Evolutionary conservation across 2,888 invertebrate species (phyloP), one percentile per base, ranked within the genome.

Genomic region (Stenotaenia linearis): DNA sequence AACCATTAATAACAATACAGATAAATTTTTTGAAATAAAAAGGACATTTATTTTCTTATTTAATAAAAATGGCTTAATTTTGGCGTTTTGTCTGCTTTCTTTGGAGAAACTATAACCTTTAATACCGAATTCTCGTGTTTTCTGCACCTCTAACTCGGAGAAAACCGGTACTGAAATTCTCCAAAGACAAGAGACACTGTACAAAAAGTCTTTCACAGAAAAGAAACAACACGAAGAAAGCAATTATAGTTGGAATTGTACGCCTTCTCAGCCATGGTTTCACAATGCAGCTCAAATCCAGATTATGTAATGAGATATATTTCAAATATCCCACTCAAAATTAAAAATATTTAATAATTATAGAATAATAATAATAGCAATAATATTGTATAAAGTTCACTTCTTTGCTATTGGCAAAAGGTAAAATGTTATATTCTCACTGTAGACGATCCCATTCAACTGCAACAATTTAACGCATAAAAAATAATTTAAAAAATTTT

Each of bases 41-140:
- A 37, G 79, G 40, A 80, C 80, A 80, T 79, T 80, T 80, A 80
- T 80, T 80, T 76, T 79, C 77, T 80, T 30, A 78, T 79, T 80
- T 80, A 80, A 79, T 80, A 80, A 80, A 80, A 80, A 80, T 79
- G 79, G 79, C 79, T 77, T 79, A 40, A 79, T 78, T 61, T 77
- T 75, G 77, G 56, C 77, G 37, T 45, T 45, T 75, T 76, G 75
- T 80, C 80, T 80, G 78, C 35, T 75, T 80, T 79, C 80, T 79
- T 79, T 79, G 79, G 79, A 79, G 79, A 45, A 78, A 50, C 21
- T 15, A 35, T n/a, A 75, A 35, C 23, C 32, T 7, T 30, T 77
- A 56, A 50, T 56, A 40, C 28, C 40, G 40, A 6, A 4, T 77
- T 77, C 28, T 45, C 40, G 12, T 28, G 37, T n/a, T 77, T 40